Base-by-base conservation (phyloP, 2,113 vertebrate genomes). In the Garra rufa region DNA sequence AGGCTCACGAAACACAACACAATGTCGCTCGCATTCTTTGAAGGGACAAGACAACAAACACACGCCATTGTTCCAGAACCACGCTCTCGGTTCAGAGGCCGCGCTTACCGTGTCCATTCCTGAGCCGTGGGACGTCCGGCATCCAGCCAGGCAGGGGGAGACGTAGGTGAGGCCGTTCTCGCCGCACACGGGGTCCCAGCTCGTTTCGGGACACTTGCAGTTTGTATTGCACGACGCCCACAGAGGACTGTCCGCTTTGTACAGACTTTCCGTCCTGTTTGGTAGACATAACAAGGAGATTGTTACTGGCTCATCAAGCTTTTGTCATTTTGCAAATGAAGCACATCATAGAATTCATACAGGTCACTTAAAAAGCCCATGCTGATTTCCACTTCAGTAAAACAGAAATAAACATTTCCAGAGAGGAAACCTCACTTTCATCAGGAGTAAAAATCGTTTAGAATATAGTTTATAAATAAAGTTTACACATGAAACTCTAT, bases 161-260 rank as follows among this genome's bases (percentile, higher is more conserved):
- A 93, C 30, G 0, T 98, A 99, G 3, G 97, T 98, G 41, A 99
- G 90, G 46, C 97, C 96, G 2, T 97, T 93, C 41, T 94, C 95
- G 2, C 96, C 97, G 26, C 98, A 99, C 82, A 99, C 94, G 1
- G 97, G 97, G 70, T 98, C 96, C 97, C 98, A 99, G 71, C 95
- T 92, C 0, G 87, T 91, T 46, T 89, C 88, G 41, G 96, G 96
- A 82, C 98, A 99, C 0, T 80, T 63, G 28, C 97, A 99, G 52
- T 85, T 92, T 0, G 87, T 89, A 85, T 99, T 99, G 90, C 98
- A 99, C 83, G 95, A 92, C n/a, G 96, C 94, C 87, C 95, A 92
- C 38, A 97, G 91, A 73, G 89, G 91, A 81, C 80, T 91, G 48
- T 96, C 93, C 0, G 91, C 82, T 82, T 87, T 90, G 81, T 92